These are phyloP conservation scores for Protodeltote pygarga DNA, from an alignment of 2,888 invertebrate genomes.

Conservation along the genomic window DNA sequence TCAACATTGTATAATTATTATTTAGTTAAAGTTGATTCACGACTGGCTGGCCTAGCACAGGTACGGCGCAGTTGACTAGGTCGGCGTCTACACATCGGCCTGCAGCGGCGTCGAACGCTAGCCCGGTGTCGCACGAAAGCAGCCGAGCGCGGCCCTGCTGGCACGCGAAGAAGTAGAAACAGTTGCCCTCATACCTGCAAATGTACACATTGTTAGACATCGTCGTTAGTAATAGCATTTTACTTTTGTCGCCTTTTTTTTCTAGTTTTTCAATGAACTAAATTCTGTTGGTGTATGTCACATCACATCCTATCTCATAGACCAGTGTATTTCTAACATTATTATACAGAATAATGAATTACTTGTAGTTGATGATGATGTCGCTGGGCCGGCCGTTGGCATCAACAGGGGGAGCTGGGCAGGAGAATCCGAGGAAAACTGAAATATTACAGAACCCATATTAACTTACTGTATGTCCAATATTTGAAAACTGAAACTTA, in stretches of 20 bases:
- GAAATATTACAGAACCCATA: conserved; percentile 4
- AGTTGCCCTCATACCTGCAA: conserved; percentile 63
- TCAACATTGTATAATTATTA: too few relatives aligned
- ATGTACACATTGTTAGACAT: not conserved
- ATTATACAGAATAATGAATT: conserved; percentile 24
- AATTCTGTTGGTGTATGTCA: too few relatives aligned
- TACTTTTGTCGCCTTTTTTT: too few relatives aligned
- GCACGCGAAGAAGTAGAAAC: conserved; percentile 71
- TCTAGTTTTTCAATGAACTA: too few relatives aligned
- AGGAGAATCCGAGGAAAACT: conserved; percentile 69
- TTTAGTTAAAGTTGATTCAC: too few relatives aligned
- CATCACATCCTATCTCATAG: too few relatives aligned
- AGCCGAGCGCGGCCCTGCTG: conserved; percentile 61
- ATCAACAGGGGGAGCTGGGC: conserved; percentile 58
- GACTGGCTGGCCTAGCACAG: not conserved
- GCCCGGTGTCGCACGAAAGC: conserved; percentile 68
- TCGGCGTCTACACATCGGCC: conserved; percentile 60
- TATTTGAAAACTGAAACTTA: too few relatives aligned
- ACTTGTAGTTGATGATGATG: conserved; percentile 62
- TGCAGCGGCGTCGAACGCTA: conserved; percentile 60
- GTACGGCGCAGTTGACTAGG: conserved; percentile 33
- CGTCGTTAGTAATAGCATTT: not conserved
- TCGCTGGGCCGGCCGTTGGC: conserved; percentile 50
- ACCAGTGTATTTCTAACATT: too few relatives aligned
- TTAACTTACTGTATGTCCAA: too few relatives aligned